Conservation (phyloP, 2,888 invertebrate genomes). For the Deladenus siricidicola region DNA sequence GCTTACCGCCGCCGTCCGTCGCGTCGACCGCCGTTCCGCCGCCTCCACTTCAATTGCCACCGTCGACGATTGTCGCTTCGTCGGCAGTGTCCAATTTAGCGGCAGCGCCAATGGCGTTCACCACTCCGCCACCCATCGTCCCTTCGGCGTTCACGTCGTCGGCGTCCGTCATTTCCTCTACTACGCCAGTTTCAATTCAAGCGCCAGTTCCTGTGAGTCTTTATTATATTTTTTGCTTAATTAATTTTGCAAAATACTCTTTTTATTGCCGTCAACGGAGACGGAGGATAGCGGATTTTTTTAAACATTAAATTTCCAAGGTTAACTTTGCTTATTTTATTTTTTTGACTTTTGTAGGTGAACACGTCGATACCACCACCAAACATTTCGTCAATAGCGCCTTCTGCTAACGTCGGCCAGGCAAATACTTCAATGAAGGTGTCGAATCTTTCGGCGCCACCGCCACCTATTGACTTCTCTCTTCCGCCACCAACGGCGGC, state of each 20-base stretch:
- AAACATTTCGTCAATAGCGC: neutral
- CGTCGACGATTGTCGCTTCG: neutral
- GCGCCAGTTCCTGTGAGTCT: too few species aligned
- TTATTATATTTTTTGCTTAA: too few species aligned
- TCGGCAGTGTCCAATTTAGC: neutral
- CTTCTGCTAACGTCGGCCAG: too few species aligned
- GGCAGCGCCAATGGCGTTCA: neutral
- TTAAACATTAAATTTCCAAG: too few species aligned
- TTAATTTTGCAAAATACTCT: too few species aligned
- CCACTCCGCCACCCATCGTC: neutral
- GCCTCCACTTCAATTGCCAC: neutral
- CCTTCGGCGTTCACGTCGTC: neutral
- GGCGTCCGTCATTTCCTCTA: neutral
- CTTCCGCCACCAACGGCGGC: neutral
- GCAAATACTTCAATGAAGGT: neutral
- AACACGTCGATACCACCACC: conserved; percentile 1
- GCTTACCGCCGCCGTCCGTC: neutral
- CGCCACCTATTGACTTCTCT: conserved; percentile 1
- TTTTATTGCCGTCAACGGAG: too few species aligned
- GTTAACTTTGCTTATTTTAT: neutral
- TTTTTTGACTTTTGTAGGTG: neutral
- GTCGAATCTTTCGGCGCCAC: neutral
- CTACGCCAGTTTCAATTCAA: neutral
- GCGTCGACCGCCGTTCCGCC: neutral
- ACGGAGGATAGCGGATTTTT: too few species aligned